phyloP scores from a whole-genome alignment of 1,140 invertebrate genomes.

The Leptonema lineaticorne region DNA sequence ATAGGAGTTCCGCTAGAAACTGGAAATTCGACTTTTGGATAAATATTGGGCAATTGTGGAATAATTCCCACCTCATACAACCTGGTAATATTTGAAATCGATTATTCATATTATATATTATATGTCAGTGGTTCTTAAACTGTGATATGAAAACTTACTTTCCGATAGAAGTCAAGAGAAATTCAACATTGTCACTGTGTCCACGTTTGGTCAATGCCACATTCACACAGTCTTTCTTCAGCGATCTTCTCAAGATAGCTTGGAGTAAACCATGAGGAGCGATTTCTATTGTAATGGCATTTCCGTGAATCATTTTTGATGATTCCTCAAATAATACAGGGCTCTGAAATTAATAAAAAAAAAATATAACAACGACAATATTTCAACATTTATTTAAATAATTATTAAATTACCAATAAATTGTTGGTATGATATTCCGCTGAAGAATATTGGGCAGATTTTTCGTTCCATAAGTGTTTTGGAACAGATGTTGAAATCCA shows the following conservation, averaged over 20 bases:
- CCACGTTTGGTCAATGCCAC: conserved; percentile 78
- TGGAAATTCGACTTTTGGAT: conserved; percentile 70
- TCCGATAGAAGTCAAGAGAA: conserved; percentile 72
- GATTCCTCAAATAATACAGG: conserved; percentile 88
- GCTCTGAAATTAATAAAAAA: conserved; percentile 47
- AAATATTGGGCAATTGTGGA: conserved; percentile 57
- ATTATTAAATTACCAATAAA: conserved; percentile 54
- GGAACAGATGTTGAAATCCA: conserved; percentile 81
- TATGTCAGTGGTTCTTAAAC: too few species aligned
- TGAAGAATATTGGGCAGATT: conserved; percentile 65
- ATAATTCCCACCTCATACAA: conserved; percentile 53
- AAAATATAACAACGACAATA: not conserved
- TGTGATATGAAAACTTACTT: conserved; percentile 55
- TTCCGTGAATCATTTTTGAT: conserved; percentile 69
- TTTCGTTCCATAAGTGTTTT: conserved; percentile 63
- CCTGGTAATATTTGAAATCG: conserved; percentile 41
- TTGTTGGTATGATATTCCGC: conserved; percentile 87
- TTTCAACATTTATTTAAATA: not conserved
- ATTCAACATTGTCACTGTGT: conserved; percentile 69
- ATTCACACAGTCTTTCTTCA: conserved; percentile 64
- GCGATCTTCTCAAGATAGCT: conserved; percentile 65
- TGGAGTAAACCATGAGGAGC: conserved; percentile 81
- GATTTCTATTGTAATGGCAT: conserved; percentile 78
- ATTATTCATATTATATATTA: not conserved
- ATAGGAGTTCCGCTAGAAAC: conserved; percentile 77